Percentiles rank a stretch among this genome's conserved stretches.
Evolutionary conservation across 2,888 invertebrate genomes (phyloP).

Genomic region (Lasioglossum oenotherae): DNA sequence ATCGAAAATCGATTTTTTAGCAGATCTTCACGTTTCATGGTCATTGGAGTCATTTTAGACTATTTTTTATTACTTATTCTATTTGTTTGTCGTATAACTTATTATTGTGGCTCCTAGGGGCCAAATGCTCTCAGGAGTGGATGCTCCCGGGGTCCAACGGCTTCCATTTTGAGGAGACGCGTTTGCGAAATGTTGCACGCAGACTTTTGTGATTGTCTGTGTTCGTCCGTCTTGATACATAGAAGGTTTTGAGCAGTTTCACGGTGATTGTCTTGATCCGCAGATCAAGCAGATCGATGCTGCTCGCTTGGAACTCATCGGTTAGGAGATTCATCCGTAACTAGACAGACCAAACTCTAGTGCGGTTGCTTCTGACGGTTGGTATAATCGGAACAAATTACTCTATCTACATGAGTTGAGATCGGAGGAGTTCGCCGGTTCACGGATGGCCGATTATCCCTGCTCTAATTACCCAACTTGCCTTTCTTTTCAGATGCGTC

Average conservation of each 20-base stretch:
- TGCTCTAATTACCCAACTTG: conserved; percentile 48
- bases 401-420: conserved; percentile 71
- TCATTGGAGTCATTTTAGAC: too few species aligned
- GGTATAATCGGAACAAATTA: conserved; percentile 78
- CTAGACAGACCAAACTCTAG: conserved; percentile 36
- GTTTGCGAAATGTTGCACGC: not conserved
- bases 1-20: too few species aligned
- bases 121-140: too few species aligned
- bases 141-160: not conserved
- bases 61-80: too few species aligned
- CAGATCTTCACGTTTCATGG: too few species aligned
- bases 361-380: conserved; percentile 57
- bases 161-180: not conserved
- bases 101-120: not conserved
- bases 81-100: too few species aligned
- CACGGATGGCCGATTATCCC: conserved; percentile 54
- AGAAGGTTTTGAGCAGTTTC: conserved; percentile 19
- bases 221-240: too few species aligned
- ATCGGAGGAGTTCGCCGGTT: conserved; percentile 69
- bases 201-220: not conserved
- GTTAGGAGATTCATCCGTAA: conserved; percentile 41
- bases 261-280: conserved; percentile 62
- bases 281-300: conserved; percentile 54
- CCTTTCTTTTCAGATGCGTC: not conserved
- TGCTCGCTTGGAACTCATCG: conserved; percentile 28